Evolutionary conservation across 2,113 vertebrate genomes (phyloP).

Genomic region (Cavia aperea): DNA sequence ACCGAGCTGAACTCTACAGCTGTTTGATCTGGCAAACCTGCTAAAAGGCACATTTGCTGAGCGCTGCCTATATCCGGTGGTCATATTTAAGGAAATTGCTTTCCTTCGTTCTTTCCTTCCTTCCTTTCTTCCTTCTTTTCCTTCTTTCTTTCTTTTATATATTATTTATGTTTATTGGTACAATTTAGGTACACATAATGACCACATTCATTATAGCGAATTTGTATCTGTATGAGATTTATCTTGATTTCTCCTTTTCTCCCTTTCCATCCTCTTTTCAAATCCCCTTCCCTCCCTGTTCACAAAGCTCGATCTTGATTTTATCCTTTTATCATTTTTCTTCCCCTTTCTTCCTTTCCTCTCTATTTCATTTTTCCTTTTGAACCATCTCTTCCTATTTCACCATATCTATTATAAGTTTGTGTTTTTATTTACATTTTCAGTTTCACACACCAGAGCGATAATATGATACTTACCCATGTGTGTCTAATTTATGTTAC

Average conservation of each 20-base stretch:
- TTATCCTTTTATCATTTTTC: neutral
- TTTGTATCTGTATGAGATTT: neutral
- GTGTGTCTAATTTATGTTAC: neutral
- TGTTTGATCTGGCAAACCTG: rapidly evolving
- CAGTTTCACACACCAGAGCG: neutral
- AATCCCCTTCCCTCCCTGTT: neutral
- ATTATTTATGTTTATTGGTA: neutral
- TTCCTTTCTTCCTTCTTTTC: neutral
- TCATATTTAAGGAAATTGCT: neutral
- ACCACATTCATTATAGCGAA: neutral
- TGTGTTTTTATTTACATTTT: neutral
- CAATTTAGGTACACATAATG: neutral
- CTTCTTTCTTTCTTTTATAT: neutral
- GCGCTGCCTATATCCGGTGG: no score
- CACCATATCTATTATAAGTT: neutral
- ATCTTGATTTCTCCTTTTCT: neutral
- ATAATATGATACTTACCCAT: neutral
- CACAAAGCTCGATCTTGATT: neutral
- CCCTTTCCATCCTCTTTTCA: neutral
- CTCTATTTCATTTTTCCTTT: neutral
- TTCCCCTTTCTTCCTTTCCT: neutral
- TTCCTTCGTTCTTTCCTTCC: neutral
- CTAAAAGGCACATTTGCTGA: rapidly evolving
- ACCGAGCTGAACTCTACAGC: rapidly evolving
- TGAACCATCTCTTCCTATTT: neutral